phyloP scores from a whole-genome alignment of 1,140 invertebrate genomes.

The Ceratitis capitata region DNA sequence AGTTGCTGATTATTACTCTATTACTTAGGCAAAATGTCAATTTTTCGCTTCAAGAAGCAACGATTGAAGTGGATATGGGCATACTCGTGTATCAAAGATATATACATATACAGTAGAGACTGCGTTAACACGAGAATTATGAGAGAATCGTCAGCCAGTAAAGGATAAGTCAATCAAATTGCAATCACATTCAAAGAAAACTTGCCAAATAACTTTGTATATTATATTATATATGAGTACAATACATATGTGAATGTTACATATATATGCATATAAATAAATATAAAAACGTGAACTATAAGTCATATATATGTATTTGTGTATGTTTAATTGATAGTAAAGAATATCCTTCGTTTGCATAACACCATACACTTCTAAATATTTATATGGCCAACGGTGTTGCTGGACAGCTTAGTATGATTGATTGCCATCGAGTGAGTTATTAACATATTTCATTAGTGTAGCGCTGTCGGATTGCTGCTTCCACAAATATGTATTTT shows the following conservation, averaged over 20 bases:
- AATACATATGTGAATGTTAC: too few species aligned
- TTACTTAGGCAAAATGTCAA: background rate
- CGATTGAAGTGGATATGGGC: too few species aligned
- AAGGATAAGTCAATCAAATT: background rate
- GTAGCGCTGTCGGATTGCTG: background rate
- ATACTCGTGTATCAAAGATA: too few species aligned
- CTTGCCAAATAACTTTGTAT: background rate
- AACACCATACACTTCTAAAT: background rate
- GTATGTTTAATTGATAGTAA: too few species aligned
- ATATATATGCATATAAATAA: background rate
- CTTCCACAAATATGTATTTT: background rate
- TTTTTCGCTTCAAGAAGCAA: background rate
- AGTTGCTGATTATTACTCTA: too few species aligned
- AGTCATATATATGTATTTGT: too few species aligned
- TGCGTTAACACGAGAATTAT: background rate
- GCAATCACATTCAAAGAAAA: background rate
- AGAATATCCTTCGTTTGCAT: background rate
- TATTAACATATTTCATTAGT: background rate
- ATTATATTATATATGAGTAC: too few species aligned
- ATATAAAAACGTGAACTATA: background rate
- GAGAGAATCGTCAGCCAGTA: too few species aligned
- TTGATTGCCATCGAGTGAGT: background rate
- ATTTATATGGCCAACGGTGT: background rate
- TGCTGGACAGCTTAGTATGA: background rate
- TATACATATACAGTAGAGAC: too few species aligned